These are phyloP conservation scores for Apodemia zela DNA, from an alignment of 2,888 invertebrate genomes.

Conservation along the genomic window DNA sequence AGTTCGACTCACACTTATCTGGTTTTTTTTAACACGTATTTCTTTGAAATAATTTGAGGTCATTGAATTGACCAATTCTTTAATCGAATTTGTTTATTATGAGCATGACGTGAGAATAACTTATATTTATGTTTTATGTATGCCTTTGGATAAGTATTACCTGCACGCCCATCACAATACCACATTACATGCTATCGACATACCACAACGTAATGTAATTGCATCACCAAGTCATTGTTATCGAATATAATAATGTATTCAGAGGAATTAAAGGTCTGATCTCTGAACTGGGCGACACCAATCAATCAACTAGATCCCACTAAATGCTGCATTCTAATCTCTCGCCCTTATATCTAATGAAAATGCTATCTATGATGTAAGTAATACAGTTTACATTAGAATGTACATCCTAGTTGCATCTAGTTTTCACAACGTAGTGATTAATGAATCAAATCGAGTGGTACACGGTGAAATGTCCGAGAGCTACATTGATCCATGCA, in stretches of 20 bases:
- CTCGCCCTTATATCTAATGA: slow-evolving; percentile 30
- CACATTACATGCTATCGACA: background rate
- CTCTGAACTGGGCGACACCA: slow-evolving; percentile 59
- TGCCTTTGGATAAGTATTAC: background rate
- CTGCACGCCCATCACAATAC: background rate
- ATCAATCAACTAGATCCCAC: slow-evolving; percentile 69
- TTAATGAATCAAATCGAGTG: slow-evolving; percentile 59
- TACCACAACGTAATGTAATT: slow-evolving; percentile 23
- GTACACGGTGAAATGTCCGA: slow-evolving; percentile 59
- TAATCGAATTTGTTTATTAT: no score
- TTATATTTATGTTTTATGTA: background rate
- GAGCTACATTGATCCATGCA: slow-evolving; percentile 63
- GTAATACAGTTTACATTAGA: slow-evolving; percentile 39
- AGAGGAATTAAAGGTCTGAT: slow-evolving; percentile 63
- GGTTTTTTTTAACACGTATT: no score
- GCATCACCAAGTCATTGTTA: slow-evolving; percentile 33
- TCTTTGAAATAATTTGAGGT: no score
- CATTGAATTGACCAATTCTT: no score
- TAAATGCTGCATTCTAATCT: slow-evolving; percentile 55
- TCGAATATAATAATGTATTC: slow-evolving; percentile 53
- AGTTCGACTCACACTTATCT: no score
- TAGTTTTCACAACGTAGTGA: slow-evolving; percentile 59
- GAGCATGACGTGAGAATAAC: background rate
- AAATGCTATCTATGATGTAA: slow-evolving; percentile 35
- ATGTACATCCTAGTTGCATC: slow-evolving; percentile 32